A percentile compares a stretch with the other conserved stretches of the same genome.
These are phyloP conservation scores for Temnothorax longispinosus DNA, from an alignment of 1,140 invertebrate genomes.

Conservation along the genomic window DNA sequence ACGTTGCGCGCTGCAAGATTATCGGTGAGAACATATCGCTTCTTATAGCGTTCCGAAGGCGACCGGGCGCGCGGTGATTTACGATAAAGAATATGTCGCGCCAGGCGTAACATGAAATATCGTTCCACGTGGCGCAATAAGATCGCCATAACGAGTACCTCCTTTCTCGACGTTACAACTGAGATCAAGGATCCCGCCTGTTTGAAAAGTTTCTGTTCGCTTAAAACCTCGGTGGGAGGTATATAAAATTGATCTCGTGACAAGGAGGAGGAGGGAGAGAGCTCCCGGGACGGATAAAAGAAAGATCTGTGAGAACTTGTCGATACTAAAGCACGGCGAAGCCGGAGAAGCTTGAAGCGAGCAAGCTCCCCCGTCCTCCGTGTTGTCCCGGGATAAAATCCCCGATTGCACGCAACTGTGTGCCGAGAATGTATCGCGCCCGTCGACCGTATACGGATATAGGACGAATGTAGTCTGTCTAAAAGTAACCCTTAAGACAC, in stretches of 20 bases:
- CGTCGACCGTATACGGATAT: constrained; percentile 6
- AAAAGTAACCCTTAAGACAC: constrained; percentile 40
- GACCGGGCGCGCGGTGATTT: constrained; percentile 33
- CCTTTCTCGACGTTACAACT: constrained; percentile 21
- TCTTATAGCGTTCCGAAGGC: constrained; percentile 19
- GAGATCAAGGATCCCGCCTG: constrained; percentile 34
- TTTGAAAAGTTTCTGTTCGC: constrained; percentile 47
- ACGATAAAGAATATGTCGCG: constrained; percentile 56
- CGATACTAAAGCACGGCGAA: constrained; percentile 34
- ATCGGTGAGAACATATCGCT: constrained; percentile 38
- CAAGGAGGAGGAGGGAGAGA: background rate
- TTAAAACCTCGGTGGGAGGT: constrained; percentile 46
- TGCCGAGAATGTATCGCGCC: constrained; percentile 29
- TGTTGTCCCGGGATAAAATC: constrained; percentile 40
- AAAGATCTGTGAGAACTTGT: constrained; percentile 50
- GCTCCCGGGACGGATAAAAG: constrained; percentile 35
- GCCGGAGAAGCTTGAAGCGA: background rate
- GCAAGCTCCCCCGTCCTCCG: background rate
- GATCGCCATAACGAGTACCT: constrained; percentile 43
- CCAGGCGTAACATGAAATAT: constrained; percentile 54
- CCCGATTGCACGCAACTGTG: constrained; percentile 29
- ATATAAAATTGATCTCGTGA: constrained; percentile 55
- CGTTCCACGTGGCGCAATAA: constrained; percentile 50
- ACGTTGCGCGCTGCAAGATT: constrained; percentile 23
- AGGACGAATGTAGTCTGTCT: constrained; percentile 31